Percentiles rank a stretch among this genome's conserved stretches.
These are phyloP conservation scores for Saturnia japonica DNA, from an alignment of 2,888 invertebrate genomes.

Conservation along the genomic window DNA sequence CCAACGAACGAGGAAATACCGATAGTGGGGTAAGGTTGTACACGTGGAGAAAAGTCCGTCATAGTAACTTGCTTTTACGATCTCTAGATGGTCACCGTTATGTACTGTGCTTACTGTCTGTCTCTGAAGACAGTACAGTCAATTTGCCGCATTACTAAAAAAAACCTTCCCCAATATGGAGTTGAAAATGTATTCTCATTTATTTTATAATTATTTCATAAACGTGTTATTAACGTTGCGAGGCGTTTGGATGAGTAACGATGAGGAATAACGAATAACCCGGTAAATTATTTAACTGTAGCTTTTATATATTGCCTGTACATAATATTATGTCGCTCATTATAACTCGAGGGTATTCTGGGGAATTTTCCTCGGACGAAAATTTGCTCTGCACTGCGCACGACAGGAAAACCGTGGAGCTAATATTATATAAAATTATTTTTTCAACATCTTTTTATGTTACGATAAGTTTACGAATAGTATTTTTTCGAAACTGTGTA, in stretches of 20 bases:
- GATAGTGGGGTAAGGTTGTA: no score
- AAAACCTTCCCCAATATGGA: no score
- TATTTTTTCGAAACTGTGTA: no score
- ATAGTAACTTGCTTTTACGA: no score
- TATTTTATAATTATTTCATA: neutral
- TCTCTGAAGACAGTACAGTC: no score
- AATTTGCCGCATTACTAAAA: no score
- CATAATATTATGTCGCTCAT: slow-evolving; percentile 27
- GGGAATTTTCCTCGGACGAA: slow-evolving; percentile 28
- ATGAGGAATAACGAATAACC: neutral
- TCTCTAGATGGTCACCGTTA: no score
- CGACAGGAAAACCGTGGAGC: slow-evolving; percentile 27
- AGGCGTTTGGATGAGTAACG: neutral
- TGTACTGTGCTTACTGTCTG: no score
- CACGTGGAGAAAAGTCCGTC: no score
- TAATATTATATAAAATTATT: neutral
- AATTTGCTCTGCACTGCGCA: slow-evolving; percentile 38
- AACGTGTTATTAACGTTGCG: neutral
- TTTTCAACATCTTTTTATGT: neutral
- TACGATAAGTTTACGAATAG: neutral
- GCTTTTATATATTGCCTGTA: slow-evolving; percentile 13
- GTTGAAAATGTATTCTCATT: neutral
- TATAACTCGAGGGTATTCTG: slow-evolving; percentile 26
- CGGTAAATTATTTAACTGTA: slow-evolving; percentile 13
- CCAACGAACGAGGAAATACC: no score